Evolutionary conservation across 2,888 invertebrate genomes (phyloP).

Genomic region (Autographa pulchrina): DNA sequence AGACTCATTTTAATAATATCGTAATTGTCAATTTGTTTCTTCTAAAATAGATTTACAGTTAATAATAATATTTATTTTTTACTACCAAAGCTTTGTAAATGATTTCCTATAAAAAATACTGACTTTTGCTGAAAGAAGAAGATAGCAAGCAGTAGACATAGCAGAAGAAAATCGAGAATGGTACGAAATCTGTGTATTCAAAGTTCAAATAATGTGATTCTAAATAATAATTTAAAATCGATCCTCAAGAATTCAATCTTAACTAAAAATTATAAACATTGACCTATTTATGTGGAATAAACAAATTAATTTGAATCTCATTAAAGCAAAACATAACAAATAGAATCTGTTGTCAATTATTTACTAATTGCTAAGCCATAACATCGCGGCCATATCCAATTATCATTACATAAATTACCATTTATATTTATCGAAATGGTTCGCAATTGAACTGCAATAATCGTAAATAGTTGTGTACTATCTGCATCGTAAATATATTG

Average conservation of each 20-base stretch:
- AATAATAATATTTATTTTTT: too few species aligned
- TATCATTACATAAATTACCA: slow-evolving; percentile 28
- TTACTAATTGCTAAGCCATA: slow-evolving; percentile 22
- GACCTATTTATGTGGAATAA: too few species aligned
- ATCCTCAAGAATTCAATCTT: too few species aligned
- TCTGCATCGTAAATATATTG: not conserved
- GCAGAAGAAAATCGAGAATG: too few species aligned
- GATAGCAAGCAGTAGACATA: too few species aligned
- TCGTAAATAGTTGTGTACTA: slow-evolving; percentile 15
- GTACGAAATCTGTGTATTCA: too few species aligned
- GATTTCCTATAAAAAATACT: too few species aligned
- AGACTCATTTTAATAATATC: not conserved
- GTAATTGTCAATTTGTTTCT: not conserved
- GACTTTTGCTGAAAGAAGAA: too few species aligned
- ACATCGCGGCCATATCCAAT: slow-evolving; percentile 17
- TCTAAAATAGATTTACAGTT: not conserved
- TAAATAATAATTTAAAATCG: too few species aligned
- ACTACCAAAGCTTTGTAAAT: too few species aligned
- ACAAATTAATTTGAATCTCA: not conserved
- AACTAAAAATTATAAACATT: too few species aligned
- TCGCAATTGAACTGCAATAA: slow-evolving; percentile 41
- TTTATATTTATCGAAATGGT: slow-evolving; percentile 28
- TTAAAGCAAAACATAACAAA: not conserved
- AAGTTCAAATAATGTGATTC: too few species aligned
- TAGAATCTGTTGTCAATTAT: slow-evolving; percentile 22